A percentile compares a stretch with the other conserved stretches of the same genome.
These are phyloP conservation scores for Bhutanitis thaidina DNA, from an alignment of 2,888 invertebrate genomes.

Conservation along the genomic window DNA sequence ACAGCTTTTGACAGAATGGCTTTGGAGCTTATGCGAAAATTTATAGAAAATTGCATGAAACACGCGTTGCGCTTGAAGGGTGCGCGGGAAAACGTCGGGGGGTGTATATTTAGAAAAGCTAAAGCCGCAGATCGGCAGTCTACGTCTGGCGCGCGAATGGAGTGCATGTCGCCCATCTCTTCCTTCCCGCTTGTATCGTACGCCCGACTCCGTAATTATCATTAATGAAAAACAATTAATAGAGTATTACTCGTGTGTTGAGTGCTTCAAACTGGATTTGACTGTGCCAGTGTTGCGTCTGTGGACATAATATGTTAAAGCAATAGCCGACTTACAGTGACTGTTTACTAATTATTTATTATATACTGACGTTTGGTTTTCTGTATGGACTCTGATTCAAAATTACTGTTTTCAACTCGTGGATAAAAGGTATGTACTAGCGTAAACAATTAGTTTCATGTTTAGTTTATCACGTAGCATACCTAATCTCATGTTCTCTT, in stretches of 20 bases:
- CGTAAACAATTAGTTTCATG: constrained; percentile 27
- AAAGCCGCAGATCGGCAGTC: constrained; percentile 57
- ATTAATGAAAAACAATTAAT: constrained; percentile 57
- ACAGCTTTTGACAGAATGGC: constrained; percentile 75
- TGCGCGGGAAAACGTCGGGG: constrained; percentile 65
- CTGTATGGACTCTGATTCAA: constrained; percentile 51
- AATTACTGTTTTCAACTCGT: constrained; percentile 35
- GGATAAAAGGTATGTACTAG: constrained; percentile 53
- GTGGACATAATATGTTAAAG: constrained; percentile 34
- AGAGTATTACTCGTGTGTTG: constrained; percentile 46
- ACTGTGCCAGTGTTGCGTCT: constrained; percentile 45
- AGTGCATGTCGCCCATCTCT: constrained; percentile 48
- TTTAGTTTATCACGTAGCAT: not conserved
- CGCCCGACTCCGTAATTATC: constrained; percentile 58
- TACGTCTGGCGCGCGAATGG: constrained; percentile 52
- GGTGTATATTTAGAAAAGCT: constrained; percentile 76
- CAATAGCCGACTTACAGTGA: constrained; percentile 31
- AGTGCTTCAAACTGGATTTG: constrained; percentile 64
- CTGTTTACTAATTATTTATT: constrained; percentile 39
- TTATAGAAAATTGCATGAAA: constrained; percentile 77
- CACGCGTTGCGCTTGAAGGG: constrained; percentile 64
- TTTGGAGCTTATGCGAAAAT: constrained; percentile 75
- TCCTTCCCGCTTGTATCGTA: constrained; percentile 37
- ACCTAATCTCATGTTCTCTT: too few species aligned
- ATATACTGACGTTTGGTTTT: constrained; percentile 18